Conservation (phyloP, 23 tunicate genomes). For the Botrylloides violaceus region DNA sequence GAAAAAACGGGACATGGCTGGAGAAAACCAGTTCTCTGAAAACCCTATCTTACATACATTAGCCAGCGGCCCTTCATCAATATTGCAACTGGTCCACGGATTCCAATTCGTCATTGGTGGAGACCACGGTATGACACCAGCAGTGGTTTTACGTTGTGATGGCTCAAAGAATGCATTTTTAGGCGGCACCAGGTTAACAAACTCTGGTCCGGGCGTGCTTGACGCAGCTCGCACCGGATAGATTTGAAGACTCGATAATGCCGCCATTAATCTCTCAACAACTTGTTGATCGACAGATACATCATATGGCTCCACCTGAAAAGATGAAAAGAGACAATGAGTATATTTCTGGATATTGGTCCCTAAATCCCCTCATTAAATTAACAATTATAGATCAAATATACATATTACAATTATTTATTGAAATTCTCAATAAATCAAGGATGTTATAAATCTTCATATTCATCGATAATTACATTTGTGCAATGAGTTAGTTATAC, state of each 20-base stretch:
- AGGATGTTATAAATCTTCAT: background rate
- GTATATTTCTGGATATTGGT: no score
- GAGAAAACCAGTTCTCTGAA: no score
- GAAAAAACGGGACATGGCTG: no score
- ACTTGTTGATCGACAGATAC: conserved; percentile 43
- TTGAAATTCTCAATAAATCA: no score
- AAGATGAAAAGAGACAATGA: background rate
- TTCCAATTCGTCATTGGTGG: conserved; percentile 94
- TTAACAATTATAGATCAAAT: no score
- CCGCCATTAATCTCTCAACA: conserved; percentile 21
- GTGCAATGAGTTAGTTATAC: no score
- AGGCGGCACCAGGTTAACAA: conserved; percentile 49
- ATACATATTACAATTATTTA: no score
- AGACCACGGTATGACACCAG: conserved; percentile 92
- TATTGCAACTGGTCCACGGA: conserved; percentile 96
- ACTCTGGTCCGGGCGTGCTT: conserved; percentile 21
- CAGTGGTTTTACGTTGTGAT: conserved; percentile 25
- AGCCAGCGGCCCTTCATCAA: conserved; percentile 95
- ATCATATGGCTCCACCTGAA: conserved; percentile 59
- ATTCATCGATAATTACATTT: no score
- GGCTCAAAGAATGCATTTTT: conserved; percentile 20
- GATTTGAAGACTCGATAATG: conserved; percentile 26
- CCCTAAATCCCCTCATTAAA: no score
- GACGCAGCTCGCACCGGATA: conserved; percentile 23
- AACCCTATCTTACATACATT: conserved; percentile 73